phyloP scores from a whole-genome alignment of 2,888 invertebrate genomes.

The Congeria kusceri region DNA sequence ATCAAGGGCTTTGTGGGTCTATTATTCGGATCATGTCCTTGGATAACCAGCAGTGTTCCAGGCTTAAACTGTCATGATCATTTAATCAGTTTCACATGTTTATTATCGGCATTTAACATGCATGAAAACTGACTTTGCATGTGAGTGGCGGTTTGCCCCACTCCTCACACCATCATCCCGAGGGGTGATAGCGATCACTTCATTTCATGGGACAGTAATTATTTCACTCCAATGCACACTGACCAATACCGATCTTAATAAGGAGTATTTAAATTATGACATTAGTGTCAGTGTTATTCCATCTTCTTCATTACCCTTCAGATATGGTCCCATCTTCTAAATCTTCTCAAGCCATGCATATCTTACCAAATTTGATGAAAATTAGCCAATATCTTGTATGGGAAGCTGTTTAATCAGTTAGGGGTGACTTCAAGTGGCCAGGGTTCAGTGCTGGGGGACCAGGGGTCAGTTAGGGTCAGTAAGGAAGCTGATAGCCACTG shows the following conservation, averaged over 20 bases:
- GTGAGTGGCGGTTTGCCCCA: no score
- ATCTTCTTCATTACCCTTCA: no score
- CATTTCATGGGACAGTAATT: slow-evolving; percentile 1
- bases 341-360: no score
- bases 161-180: neutral
- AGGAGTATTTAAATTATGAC: slow-evolving; percentile 40
- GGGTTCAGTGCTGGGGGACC: neutral
- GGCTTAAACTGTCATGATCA: neutral
- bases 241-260: neutral
- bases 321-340: no score
- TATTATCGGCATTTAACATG: slow-evolving; percentile 2
- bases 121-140: neutral
- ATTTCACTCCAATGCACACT: neutral
- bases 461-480: slow-evolving; percentile 34
- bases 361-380: slow-evolving; percentile 2
- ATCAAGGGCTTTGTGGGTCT: no score
- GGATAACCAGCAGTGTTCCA: neutral
- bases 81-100: neutral
- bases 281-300: slow-evolving; percentile 17
- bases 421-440: slow-evolving; percentile 11
- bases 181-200: slow-evolving; percentile 3
- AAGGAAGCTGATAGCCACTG: slow-evolving; percentile 35
- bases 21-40: no score
- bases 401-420: slow-evolving; percentile 43
- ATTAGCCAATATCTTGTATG: slow-evolving; percentile 21